Base-by-base conservation (phyloP, 2,888 invertebrate genomes). In the Napeogenes inachia region DNA sequence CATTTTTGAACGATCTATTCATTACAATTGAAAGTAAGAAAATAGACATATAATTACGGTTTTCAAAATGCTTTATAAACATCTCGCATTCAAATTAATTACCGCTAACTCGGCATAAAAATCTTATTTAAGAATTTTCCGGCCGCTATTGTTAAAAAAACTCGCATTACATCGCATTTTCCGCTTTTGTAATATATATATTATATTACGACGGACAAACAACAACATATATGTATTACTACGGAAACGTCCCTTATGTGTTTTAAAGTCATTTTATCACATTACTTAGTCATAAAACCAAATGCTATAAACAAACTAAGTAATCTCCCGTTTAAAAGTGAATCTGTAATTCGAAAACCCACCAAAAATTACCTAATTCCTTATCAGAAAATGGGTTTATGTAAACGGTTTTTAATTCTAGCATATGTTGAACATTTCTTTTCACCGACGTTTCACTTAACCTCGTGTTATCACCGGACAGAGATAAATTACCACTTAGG, bases 41-140 rank as follows among this genome's bases (percentile, higher is more conserved):
- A 74, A 77, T 73, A 71, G 81, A 80, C 82, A 62, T 62, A 84
- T 79, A 82, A 82, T 84, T 80, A 76, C 87, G 83, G 79, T 81
- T 77, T 83, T 81, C 80, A 84, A 87, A 87, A 21, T 85, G 84
- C 81, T 86, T 87, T 89, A 87, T 88, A 88, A 87, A 86, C 85
- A 74, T 81, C 76, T 81, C 79, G 81, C 85, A 82, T 86, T 84
- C 84, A 85, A 87, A 87, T 87, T 87, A 87, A 87, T 84, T 82
- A 80, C 84, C 78, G 72, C 76, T 77, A 73, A 78, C 77, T 73
- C 75, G 75, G 71, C 78, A 78, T 76, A 80, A 82, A 82, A 82
- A 80, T 76, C 75, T 75, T 77, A 71, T 59, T 65, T 67, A 56
- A 62, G 58, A 54, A 56, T 66, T 72, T 71, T 68, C 68, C 69